phyloP scores from a whole-genome alignment of 2,888 invertebrate species.

The Drosophila acutilabella region DNA sequence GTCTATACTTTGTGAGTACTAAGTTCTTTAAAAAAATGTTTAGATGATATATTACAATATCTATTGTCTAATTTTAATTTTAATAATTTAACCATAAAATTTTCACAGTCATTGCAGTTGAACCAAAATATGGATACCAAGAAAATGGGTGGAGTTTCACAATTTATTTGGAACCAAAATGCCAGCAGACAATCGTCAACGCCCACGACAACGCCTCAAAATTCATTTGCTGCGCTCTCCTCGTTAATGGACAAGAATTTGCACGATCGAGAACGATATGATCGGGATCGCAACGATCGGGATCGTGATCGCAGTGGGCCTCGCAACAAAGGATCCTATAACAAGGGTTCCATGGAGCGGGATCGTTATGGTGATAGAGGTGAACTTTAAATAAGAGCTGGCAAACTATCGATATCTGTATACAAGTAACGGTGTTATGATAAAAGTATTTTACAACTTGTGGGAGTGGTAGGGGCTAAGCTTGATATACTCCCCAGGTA shows the following conservation, averaged over 20 bases:
- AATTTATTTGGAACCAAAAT: conserved; percentile 78
- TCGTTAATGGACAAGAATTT: conserved; percentile 74
- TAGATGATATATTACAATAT: no score
- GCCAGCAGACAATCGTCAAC: conserved; percentile 61
- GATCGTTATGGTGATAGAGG: conserved; percentile 82
- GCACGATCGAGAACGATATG: conserved; percentile 56
- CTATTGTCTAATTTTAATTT: no score
- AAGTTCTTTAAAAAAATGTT: no score
- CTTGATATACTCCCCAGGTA: no score
- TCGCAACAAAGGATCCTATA: conserved; percentile 83
- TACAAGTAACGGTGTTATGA: no score
- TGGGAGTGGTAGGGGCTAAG: no score
- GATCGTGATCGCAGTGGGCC: conserved; percentile 80
- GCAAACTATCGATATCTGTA: no score
- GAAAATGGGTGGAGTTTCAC: conserved; percentile 82
- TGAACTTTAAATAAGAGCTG: conserved; percentile 19
- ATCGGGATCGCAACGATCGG: conserved; percentile 72
- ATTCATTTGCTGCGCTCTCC: conserved; percentile 83
- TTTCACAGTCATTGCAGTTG: conserved; percentile 54
- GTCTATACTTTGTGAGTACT: no score
- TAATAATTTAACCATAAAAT: background rate
- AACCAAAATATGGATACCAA: conserved; percentile 81
- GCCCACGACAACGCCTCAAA: conserved; percentile 78
- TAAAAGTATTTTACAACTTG: no score
- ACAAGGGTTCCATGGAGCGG: conserved; percentile 83